Percentiles rank a stretch among this genome's conserved stretches.
Evolutionary conservation across 2,888 invertebrate species (phyloP).

Genomic region (Platynereis dumerilii): DNA sequence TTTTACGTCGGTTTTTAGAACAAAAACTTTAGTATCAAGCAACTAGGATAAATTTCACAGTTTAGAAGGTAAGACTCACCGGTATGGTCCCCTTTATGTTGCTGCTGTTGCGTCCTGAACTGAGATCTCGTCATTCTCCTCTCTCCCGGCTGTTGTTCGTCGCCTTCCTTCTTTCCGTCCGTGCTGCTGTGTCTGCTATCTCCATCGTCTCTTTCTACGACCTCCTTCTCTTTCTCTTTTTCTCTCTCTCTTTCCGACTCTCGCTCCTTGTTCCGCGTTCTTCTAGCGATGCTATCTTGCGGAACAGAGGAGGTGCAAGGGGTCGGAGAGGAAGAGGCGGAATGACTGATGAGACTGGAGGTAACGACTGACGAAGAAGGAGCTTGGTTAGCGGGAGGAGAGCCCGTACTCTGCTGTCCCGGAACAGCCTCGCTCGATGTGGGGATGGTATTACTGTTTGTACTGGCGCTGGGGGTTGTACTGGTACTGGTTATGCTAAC

Average conservation of each 20-base stretch:
- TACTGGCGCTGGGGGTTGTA: background rate
- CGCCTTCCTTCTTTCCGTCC: slow-evolving; percentile 26
- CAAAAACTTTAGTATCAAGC: no score
- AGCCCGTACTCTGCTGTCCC: background rate
- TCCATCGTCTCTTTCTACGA: slow-evolving; percentile 22
- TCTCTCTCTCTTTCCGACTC: slow-evolving; percentile 13
- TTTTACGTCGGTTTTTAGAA: no score
- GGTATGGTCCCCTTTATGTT: slow-evolving; percentile 59
- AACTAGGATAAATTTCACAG: no score
- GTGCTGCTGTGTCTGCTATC: slow-evolving; percentile 27
- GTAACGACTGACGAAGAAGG: background rate
- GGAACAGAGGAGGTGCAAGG: slow-evolving; percentile 4
- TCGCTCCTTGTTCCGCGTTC: slow-evolving; percentile 23
- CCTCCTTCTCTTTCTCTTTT: slow-evolving; percentile 16
- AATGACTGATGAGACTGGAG: background rate
- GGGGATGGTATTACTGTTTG: background rate
- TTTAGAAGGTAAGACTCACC: slow-evolving; percentile 36
- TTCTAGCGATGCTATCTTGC: slow-evolving; percentile 13
- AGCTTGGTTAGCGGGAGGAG: background rate
- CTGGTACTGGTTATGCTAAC: background rate
- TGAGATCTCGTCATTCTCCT: slow-evolving; percentile 40
- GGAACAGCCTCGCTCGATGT: slow-evolving; percentile 8
- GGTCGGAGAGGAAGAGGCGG: slow-evolving; percentile 1
- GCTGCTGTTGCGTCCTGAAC: slow-evolving; percentile 63
- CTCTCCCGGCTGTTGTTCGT: slow-evolving; percentile 35